Percentiles rank a stretch among this genome's conserved stretches.
Conservation (phyloP, 2,113 vertebrate species). For the Dromaius novaehollandiae region DNA sequence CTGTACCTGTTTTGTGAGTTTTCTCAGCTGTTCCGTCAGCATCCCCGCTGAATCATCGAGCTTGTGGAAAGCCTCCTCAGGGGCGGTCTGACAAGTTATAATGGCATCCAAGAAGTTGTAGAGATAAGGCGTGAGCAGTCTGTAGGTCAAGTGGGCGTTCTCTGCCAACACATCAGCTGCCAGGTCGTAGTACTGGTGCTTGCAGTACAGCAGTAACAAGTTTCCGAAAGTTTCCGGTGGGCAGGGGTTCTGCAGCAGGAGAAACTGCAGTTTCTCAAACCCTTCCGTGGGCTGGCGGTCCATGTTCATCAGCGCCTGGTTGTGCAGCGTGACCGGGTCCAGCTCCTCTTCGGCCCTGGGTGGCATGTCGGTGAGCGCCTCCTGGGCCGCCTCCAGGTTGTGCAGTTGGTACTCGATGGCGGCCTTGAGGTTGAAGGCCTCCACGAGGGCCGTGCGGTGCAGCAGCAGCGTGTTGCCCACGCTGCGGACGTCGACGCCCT, state of each 20-base stretch:
- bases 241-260: constrained; percentile 92
- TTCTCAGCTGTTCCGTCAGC: constrained; percentile 88
- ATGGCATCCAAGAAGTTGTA: constrained; percentile 94
- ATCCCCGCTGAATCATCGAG: constrained; percentile 88
- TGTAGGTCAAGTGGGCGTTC: constrained; percentile 94
- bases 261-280: constrained; percentile 94
- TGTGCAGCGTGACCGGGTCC: constrained; percentile 94
- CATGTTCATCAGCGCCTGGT: constrained; percentile 96
- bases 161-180: constrained; percentile 96
- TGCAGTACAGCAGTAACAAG: constrained; percentile 92
- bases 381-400: constrained; percentile 86
- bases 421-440: constrained; percentile 96
- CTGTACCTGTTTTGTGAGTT: constrained; percentile 88
- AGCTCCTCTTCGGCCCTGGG: constrained; percentile 92
- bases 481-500: constrained; percentile 91
- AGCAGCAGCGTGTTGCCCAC: constrained; percentile 94
- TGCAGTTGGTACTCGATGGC: constrained; percentile 92
- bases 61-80: constrained; percentile 94
- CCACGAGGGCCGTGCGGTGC: constrained; percentile 91
- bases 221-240: constrained; percentile 95
- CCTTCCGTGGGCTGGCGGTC: constrained; percentile 90
- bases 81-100: constrained; percentile 92
- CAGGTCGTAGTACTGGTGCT: constrained; percentile 90
- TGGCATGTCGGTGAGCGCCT: constrained; percentile 93
- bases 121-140: constrained; percentile 90